Evolutionary conservation across 2,113 vertebrate species (phyloP), one percentile per base, ranked within the genome.

Genomic region (Platichthys stellatus): DNA sequence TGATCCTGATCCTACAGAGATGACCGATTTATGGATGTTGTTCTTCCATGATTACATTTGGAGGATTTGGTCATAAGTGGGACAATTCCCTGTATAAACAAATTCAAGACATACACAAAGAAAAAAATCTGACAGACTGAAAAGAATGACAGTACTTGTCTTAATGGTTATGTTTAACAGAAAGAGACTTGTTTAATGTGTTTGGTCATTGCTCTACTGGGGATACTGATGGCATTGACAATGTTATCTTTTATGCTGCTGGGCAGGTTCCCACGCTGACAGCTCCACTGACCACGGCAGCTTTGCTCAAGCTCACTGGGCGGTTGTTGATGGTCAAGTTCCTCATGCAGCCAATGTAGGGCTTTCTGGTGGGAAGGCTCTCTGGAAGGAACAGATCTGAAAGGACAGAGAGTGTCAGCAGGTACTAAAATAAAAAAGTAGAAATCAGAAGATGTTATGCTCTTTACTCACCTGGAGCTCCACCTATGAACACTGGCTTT

Each of bases 221-320:
- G 61, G 66, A 11, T n/a, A 17, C 43, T 38, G 31, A 51, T 58
- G 4, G 21, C 0, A 3, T 43, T 69, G 38, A 56, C 1, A 20
- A 21, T 54, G 54, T 21, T 21, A 31, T 4, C 57, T 7, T 26
- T 95, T 92, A 99, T 65, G 93, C 94, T 53, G 93, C 93, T n/a
- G 98, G 98, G 70, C 98, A 99, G 20, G 91, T 90, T 53, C 95
- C 96, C 56, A 98, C 94, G 84, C 96, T 95, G 72, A 99, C 95
- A 0, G 96, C 96, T 2, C 98, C 97, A 0, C 93, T 97, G 79
- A 98, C 96, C 81, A 97, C 86, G 38, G 91, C 93, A 8, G 96
- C 95, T 89, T 97, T 97, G 74, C 90, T 96, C 87, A 99, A 96
- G 92, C 94, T 96, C 66, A 96, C 96, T 18, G 82, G 87, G 59